Evolutionary conservation across 2,113 vertebrate genomes (phyloP).

Genomic region (Gasterosteus aculeatus): DNA sequence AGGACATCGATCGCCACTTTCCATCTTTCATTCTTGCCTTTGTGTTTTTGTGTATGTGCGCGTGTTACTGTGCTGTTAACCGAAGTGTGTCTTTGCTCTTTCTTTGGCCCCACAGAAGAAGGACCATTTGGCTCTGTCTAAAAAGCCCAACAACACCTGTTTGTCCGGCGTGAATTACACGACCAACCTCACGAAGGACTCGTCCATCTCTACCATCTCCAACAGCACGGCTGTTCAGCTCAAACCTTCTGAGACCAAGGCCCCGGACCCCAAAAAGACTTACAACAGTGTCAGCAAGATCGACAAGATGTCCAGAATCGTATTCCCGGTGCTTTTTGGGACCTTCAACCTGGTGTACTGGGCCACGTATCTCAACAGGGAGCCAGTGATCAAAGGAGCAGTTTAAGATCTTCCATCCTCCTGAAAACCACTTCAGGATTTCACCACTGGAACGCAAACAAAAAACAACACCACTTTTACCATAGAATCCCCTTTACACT

Average conservation of each 20-base stretch:
- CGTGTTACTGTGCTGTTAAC: background rate
- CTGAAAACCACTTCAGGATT: slow-evolving; percentile 76
- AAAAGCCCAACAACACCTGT: slow-evolving; percentile 90
- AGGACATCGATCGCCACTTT: slow-evolving; percentile 20
- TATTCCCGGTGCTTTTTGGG: slow-evolving; percentile 95
- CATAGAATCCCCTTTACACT: slow-evolving; percentile 64
- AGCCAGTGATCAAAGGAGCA: slow-evolving; percentile 91
- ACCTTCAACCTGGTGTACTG: slow-evolving; percentile 99
- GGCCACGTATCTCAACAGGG: slow-evolving; percentile 98
- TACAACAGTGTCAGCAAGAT: slow-evolving; percentile 99
- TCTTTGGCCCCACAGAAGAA: slow-evolving; percentile 86
- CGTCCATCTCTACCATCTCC: slow-evolving; percentile 86
- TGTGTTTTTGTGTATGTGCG: background rate
- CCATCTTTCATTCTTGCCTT: background rate
- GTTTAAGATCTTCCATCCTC: slow-evolving; percentile 77
- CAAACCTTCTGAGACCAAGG: slow-evolving; percentile 87
- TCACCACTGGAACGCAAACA: slow-evolving; percentile 70
- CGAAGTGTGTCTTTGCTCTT: background rate
- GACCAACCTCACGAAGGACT: slow-evolving; percentile 92
- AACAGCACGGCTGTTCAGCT: slow-evolving; percentile 85
- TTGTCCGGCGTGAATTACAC: slow-evolving; percentile 86
- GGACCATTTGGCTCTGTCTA: slow-evolving; percentile 88
- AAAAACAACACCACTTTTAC: slow-evolving; percentile 78
- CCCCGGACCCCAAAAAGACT: slow-evolving; percentile 93
- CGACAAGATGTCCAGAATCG: slow-evolving; percentile 97